Evolutionary conservation across 1,140 invertebrate genomes (phyloP).

Genomic region (Rhizoglyphus robini): DNA sequence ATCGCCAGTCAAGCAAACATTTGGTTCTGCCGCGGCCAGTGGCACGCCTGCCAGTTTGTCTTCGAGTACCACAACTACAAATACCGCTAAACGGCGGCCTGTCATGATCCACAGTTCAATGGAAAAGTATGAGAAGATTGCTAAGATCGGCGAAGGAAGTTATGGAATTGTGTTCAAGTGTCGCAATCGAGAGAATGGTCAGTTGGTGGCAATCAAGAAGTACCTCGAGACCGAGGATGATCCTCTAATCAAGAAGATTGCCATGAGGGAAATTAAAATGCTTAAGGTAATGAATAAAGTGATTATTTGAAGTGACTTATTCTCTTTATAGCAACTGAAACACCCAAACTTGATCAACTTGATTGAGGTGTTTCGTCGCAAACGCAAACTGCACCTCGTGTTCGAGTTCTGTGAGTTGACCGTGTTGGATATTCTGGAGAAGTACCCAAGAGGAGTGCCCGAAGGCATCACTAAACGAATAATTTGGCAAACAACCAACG

Average conservation of each 20-base stretch:
- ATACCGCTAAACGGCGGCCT: background rate
- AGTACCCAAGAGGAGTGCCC: conserved; percentile 68
- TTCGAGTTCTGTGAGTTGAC: conserved; percentile 98
- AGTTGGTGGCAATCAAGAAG: conserved; percentile 95
- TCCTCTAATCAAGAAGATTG: conserved; percentile 94
- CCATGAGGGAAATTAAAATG: conserved; percentile 88
- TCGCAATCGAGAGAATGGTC: conserved; percentile 83
- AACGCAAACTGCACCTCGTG: conserved; percentile 88
- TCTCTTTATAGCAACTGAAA: conserved; percentile 71
- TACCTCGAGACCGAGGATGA: conserved; percentile 98
- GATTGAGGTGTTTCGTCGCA: conserved; percentile 91
- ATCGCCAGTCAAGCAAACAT: background rate
- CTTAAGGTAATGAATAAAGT: conserved; percentile 58
- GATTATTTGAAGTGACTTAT: conserved; percentile 17
- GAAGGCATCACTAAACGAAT: conserved; percentile 78
- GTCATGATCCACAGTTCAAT: conserved; percentile 39
- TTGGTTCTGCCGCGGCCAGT: background rate
- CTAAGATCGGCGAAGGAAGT: conserved; percentile 91
- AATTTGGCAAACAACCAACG: conserved; percentile 85
- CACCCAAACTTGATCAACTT: conserved; percentile 95
- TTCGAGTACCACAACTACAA: background rate
- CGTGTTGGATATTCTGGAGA: conserved; percentile 87
- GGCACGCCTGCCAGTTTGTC: background rate
- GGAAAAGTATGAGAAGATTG: conserved; percentile 95
- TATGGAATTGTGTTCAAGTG: conserved; percentile 99